These are phyloP conservation scores for Syrmaticus mikado DNA, from an alignment of 2,113 vertebrate genomes.

Conservation along the genomic window DNA sequence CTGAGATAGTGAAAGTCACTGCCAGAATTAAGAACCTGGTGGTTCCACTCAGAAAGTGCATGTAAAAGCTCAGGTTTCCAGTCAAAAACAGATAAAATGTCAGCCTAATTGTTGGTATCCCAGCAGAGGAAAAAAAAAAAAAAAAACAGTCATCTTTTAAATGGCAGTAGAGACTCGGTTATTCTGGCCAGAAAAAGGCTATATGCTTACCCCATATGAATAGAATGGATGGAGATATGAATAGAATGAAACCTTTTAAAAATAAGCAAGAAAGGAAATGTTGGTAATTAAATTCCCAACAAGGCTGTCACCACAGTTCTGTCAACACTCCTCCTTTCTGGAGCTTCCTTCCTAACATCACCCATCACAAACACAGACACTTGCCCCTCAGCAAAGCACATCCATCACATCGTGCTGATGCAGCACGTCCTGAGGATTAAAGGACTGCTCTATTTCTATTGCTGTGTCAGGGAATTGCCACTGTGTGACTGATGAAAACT, in stretches of 20 bases:
- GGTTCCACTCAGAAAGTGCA: not conserved
- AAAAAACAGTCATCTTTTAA: not conserved
- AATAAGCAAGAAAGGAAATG: not conserved
- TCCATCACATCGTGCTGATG: not conserved
- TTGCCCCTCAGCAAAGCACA: not conserved
- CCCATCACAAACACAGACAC: not conserved
- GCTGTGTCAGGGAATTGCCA: not conserved
- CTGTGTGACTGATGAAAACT: fast-evolving
- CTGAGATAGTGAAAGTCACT: not conserved
- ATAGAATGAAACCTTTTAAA: not conserved
- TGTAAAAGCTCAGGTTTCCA: not conserved
- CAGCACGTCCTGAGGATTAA: fast-evolving
- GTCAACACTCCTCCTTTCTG: not conserved
- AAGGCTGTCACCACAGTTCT: not conserved
- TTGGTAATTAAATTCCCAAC: not conserved
- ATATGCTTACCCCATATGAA: not conserved
- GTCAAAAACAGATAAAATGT: not conserved
- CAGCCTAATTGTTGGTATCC: not conserved
- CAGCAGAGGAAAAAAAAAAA: not conserved
- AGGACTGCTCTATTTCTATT: not conserved
- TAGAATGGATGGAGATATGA: not conserved
- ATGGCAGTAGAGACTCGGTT: not conserved
- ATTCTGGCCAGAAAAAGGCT: not conserved
- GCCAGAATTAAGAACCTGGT: not conserved
- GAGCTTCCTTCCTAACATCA: not conserved